phyloP scores from a whole-genome alignment of 2,888 invertebrate species.

The Pristionchus entomophagus region DNA sequence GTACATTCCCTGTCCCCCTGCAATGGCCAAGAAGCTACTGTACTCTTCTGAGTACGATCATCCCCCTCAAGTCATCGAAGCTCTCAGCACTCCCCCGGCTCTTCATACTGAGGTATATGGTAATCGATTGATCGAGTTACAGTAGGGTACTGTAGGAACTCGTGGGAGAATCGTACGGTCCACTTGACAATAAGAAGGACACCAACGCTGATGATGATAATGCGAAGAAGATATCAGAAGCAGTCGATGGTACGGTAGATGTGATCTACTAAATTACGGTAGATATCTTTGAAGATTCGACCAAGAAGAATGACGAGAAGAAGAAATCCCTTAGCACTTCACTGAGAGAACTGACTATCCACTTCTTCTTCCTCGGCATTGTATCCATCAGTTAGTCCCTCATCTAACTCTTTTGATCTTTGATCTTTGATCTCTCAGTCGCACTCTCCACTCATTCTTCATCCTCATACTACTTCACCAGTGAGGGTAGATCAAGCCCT shows the following conservation, averaged over 20 bases:
- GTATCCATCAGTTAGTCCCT: constrained; percentile 77
- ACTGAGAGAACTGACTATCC: constrained; percentile 77
- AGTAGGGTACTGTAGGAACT: constrained; percentile 25
- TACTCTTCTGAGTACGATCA: constrained; percentile 38
- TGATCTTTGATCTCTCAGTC: constrained; percentile 76
- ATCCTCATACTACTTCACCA: constrained; percentile 82
- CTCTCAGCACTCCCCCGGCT: not conserved
- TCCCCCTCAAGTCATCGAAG: constrained; percentile 30
- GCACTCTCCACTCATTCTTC: constrained; percentile 80
- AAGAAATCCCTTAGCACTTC: constrained; percentile 77
- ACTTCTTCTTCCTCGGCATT: constrained; percentile 77
- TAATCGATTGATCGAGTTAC: not conserved
- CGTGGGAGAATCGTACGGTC: constrained; percentile 45
- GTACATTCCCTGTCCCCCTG: not conserved
- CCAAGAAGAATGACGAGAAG: constrained; percentile 42
- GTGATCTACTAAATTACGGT: not conserved
- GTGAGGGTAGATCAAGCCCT: constrained; percentile 68
- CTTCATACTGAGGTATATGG: constrained; percentile 42
- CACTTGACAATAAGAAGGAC: constrained; percentile 18
- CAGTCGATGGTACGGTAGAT: constrained; percentile 18
- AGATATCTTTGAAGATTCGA: not conserved
- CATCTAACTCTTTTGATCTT: too few species aligned
- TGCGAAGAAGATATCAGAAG: constrained; percentile 4
- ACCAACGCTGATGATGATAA: not conserved
- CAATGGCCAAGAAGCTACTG: not conserved